Conservation (phyloP, 2,797 vertebrate species). For the Macrochelys suwanniensis region DNA sequence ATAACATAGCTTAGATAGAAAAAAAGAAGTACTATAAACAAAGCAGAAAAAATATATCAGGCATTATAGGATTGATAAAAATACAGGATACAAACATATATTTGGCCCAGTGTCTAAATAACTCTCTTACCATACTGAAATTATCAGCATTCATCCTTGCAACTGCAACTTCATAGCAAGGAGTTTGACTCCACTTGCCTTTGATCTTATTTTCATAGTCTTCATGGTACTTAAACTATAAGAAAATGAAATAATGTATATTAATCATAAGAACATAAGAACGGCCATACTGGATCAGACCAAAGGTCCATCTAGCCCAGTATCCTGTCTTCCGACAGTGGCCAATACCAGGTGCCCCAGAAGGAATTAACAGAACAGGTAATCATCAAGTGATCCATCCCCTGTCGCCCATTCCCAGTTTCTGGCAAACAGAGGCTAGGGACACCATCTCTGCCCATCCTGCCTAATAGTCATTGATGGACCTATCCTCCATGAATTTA, state of each 20-base stretch:
- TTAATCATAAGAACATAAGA: neutral
- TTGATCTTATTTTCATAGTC: slow-evolving; percentile 95
- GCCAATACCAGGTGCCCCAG: no score
- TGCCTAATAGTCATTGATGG: no score
- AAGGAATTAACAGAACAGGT: no score
- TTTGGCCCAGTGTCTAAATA: neutral
- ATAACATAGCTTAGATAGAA: neutral
- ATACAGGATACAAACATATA: neutral
- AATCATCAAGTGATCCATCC: no score
- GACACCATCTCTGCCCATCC: no score
- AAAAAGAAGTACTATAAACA: neutral
- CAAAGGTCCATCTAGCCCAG: no score
- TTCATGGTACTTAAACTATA: slow-evolving; percentile 92
- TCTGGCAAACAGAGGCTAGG: no score
- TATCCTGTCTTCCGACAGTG: no score
- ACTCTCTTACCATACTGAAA: slow-evolving; percentile 88
- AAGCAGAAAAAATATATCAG: neutral
- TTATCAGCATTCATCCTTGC: slow-evolving; percentile 94
- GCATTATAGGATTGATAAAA: fast-evolving
- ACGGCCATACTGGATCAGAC: no score
- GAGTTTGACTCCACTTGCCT: slow-evolving; percentile 98
- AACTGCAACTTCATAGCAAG: slow-evolving; percentile 93
- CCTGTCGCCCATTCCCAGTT: no score
- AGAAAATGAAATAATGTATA: neutral
- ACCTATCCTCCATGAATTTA: no score